phyloP scores from a whole-genome alignment of 2,113 vertebrate species.

The Bolborhynchus lineola region DNA sequence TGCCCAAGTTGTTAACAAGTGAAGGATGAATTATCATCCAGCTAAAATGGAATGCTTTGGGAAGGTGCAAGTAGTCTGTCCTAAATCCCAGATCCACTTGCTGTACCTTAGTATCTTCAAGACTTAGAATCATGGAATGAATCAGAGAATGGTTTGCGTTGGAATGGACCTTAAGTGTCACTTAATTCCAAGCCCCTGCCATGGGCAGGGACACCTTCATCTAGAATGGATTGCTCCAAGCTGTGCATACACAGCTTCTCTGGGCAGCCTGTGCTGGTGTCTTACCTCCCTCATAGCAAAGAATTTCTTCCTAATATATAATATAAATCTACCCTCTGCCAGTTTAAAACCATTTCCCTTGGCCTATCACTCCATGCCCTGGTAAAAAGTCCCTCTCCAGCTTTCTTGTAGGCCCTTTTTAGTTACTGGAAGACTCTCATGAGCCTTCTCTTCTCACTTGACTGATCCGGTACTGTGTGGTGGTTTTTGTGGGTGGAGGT shows the following conservation, averaged over 20 bases:
- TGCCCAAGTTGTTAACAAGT: neutral
- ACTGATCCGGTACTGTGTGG: fast-evolving
- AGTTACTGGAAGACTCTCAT: neutral
- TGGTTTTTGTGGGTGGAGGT: neutral
- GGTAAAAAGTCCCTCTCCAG: neutral
- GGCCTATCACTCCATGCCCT: neutral
- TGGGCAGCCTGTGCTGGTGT: neutral
- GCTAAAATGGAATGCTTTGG: neutral
- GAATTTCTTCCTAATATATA: neutral
- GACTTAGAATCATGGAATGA: neutral
- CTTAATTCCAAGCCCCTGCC: neutral
- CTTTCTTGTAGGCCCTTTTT: neutral
- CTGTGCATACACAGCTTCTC: neutral
- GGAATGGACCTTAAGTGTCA: neutral
- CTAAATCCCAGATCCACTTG: neutral
- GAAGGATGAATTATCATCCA: neutral
- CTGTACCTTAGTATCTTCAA: neutral
- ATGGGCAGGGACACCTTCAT: neutral
- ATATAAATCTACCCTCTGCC: neutral
- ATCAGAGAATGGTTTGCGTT: neutral
- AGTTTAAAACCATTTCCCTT: neutral
- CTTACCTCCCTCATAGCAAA: neutral
- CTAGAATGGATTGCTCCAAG: neutral
- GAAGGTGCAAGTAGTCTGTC: neutral
- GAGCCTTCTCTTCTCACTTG: neutral